Conservation (phyloP, 2,797 vertebrate genomes). For the Knipowitschia caucasica region DNA sequence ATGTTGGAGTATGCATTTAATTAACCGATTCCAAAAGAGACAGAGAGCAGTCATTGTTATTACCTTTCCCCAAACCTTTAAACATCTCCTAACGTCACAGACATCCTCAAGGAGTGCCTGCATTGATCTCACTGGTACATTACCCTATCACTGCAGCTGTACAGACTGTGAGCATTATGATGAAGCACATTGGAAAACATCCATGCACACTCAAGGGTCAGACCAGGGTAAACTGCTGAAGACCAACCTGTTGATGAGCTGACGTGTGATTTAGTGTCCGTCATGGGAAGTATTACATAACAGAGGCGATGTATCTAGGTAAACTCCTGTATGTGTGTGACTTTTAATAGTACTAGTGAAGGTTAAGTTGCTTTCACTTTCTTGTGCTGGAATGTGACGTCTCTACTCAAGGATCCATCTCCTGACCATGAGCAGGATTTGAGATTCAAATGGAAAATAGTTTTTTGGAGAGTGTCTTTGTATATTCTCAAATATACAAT, state of each 20-base stretch:
- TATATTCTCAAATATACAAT: too few relatives aligned
- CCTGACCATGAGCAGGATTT: too few relatives aligned
- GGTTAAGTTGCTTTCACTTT: too few relatives aligned
- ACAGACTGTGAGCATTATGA: constrained; percentile 56
- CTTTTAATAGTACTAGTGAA: too few relatives aligned
- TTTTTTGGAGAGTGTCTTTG: too few relatives aligned
- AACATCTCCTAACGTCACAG: constrained; percentile 44
- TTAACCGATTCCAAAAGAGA: constrained; percentile 44
- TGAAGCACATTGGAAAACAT: constrained; percentile 59
- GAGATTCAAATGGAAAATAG: too few relatives aligned
- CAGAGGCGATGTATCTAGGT: background rate
- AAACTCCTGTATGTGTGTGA: too few relatives aligned
- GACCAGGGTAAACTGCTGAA: constrained; percentile 40
- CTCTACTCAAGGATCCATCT: too few relatives aligned
- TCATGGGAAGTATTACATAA: background rate
- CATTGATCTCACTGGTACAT: constrained; percentile 64
- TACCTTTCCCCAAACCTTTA: constrained; percentile 50
- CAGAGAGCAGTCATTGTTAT: constrained; percentile 45
- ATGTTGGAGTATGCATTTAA: constrained; percentile 25
- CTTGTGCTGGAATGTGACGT: too few relatives aligned
- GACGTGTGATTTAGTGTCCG: background rate
- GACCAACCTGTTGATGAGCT: constrained; percentile 62
- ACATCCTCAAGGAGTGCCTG: constrained; percentile 43
- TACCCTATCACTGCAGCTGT: constrained; percentile 58
- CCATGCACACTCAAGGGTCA: constrained; percentile 58